Percentiles rank a stretch among this genome's conserved stretches.
These are phyloP conservation scores for Cephus rjabovi DNA, from an alignment of 2,888 invertebrate genomes.

Conservation along the genomic window DNA sequence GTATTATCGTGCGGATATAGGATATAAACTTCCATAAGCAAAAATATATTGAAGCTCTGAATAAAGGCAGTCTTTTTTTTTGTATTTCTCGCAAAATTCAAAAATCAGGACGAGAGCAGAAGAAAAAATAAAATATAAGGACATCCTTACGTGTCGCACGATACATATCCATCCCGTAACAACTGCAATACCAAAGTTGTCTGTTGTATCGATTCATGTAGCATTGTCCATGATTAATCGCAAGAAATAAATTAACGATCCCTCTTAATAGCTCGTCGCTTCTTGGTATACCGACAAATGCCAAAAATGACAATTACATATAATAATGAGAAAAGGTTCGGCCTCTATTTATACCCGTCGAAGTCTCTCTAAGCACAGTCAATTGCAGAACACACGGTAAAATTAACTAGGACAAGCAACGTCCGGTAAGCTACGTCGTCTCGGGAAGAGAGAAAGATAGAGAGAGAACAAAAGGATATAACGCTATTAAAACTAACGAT, in stretches of 20 bases:
- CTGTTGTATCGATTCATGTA: background rate
- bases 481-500: background rate
- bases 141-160: background rate
- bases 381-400: slow-evolving; percentile 18
- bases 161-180: background rate
- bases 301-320: background rate
- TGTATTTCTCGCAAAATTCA: background rate
- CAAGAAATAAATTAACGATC: background rate
- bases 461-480: background rate
- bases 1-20: background rate
- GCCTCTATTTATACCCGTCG: background rate
- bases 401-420: slow-evolving; percentile 13
- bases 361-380: slow-evolving; percentile 21
- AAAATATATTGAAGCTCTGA: background rate
- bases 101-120: background rate
- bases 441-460: background rate
- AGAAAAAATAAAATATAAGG: background rate
- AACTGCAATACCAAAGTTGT: background rate
- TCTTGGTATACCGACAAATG: background rate
- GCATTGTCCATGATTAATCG: background rate
- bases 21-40: background rate
- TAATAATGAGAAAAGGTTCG: background rate
- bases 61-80: background rate
- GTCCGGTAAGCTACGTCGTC: slow-evolving; percentile 5
- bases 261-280: background rate